Evolutionary conservation across 2,113 vertebrate genomes (phyloP).

Genomic region (Castor canadensis): DNA sequence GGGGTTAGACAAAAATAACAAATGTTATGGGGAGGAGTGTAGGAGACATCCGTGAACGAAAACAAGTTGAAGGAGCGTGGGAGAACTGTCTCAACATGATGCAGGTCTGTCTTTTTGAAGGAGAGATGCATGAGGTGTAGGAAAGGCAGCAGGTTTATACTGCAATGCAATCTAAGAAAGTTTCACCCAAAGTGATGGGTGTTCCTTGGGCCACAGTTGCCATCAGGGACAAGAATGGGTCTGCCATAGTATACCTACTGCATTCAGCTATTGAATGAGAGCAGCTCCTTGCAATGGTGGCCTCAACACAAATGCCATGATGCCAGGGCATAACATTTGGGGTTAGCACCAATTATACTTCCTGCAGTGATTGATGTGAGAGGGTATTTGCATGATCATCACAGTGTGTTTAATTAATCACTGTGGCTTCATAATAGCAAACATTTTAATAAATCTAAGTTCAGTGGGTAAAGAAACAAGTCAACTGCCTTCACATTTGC

Average conservation of each 20-base stretch:
- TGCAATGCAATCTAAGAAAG: background rate
- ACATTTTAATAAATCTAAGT: background rate
- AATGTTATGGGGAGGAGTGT: background rate
- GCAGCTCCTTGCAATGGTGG: background rate
- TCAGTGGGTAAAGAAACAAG: conserved; percentile 8
- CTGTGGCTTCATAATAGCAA: background rate
- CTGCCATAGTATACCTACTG: background rate
- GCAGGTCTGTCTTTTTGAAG: background rate
- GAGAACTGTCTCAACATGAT: background rate
- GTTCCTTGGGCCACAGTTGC: background rate
- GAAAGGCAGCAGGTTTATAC: background rate
- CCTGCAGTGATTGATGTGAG: background rate
- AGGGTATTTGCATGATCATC: background rate
- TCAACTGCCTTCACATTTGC: background rate
- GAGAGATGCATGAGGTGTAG: accelerated
- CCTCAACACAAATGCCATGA: background rate
- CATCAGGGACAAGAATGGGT: background rate
- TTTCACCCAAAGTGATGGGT: background rate
- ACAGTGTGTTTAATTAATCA: background rate
- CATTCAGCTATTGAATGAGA: background rate
- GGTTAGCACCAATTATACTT: background rate
- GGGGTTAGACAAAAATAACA: background rate
- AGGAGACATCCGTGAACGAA: background rate
- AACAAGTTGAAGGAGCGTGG: background rate
- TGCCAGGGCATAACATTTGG: background rate